phyloP scores from a whole-genome alignment of 1,140 invertebrate genomes.

The Lineus longissimus region DNA sequence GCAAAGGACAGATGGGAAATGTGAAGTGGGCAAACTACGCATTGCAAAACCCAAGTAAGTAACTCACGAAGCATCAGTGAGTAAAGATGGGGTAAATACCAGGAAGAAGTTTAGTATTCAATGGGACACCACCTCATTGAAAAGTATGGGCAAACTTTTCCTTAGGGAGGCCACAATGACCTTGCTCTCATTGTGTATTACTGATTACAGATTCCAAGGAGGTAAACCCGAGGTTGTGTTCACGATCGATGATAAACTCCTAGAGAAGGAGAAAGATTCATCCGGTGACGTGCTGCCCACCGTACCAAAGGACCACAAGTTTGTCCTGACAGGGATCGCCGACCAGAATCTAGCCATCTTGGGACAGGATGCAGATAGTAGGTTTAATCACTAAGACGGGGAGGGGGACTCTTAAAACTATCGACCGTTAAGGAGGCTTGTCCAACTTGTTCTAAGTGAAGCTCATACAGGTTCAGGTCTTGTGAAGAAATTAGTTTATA shows the following conservation, averaged over 20 bases:
- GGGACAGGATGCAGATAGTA: conserved; percentile 22
- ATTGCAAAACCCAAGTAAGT: conserved; percentile 64
- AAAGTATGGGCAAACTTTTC: too few species aligned
- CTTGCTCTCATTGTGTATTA: too few species aligned
- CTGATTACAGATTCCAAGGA: conserved; percentile 45
- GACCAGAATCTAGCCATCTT: conserved; percentile 60
- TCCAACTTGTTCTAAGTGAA: neutral
- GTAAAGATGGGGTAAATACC: too few species aligned
- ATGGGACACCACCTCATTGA: too few species aligned
- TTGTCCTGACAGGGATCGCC: conserved; percentile 83
- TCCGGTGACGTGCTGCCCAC: conserved; percentile 1
- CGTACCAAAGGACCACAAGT: conserved; percentile 83
- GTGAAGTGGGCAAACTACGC: conserved; percentile 75
- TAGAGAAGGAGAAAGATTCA: conserved; percentile 58
- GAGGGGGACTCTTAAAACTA: neutral
- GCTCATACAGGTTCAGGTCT: too few species aligned
- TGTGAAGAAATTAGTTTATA: too few species aligned
- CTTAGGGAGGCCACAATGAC: too few species aligned
- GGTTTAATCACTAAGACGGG: too few species aligned
- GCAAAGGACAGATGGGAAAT: conserved; percentile 74
- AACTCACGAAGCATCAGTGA: too few species aligned
- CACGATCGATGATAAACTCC: conserved; percentile 65
- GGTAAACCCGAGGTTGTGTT: conserved; percentile 72
- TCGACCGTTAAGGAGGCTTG: neutral
- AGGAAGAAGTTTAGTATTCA: too few species aligned